Conservation (phyloP, 2,888 invertebrate genomes). For the Gasteruption jaculator region DNA sequence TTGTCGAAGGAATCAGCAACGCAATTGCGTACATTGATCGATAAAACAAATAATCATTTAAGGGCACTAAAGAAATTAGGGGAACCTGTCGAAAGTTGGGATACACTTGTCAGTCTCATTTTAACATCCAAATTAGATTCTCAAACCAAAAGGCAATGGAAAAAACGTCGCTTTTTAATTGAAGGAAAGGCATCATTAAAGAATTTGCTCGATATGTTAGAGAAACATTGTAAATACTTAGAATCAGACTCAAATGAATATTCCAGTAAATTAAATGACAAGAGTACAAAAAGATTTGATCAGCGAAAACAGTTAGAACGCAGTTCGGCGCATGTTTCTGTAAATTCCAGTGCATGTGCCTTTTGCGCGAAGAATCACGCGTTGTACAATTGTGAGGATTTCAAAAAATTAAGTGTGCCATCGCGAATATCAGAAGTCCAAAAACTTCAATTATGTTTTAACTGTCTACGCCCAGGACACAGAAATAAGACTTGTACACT, state of each 20-base stretch:
- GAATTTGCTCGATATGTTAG: background rate
- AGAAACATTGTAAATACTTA: conserved; percentile 7
- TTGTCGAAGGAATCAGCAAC: conserved; percentile 11
- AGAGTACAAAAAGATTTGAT: too few relatives aligned
- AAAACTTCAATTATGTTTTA: conserved; percentile 15
- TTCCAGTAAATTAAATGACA: background rate
- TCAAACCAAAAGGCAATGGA: conserved; percentile 19
- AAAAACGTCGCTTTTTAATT: background rate
- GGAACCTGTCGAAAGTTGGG: conserved; percentile 13
- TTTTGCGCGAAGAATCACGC: conserved; percentile 8
- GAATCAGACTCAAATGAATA: background rate
- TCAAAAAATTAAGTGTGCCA: conserved; percentile 6
- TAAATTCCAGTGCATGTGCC: conserved; percentile 8
- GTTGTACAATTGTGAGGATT: conserved; percentile 6
- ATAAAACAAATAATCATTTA: conserved; percentile 9
- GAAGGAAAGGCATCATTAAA: too few relatives aligned
- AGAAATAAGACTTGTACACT: conserved; percentile 11
- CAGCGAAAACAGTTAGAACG: background rate
- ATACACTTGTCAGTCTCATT: conserved; percentile 12
- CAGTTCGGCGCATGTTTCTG: background rate
- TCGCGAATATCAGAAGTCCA: conserved; percentile 8
- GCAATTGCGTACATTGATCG: conserved; percentile 7
- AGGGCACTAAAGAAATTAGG: conserved; percentile 12
- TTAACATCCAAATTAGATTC: too few relatives aligned
- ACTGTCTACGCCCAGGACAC: conserved; percentile 19